These are phyloP conservation scores for Acanthosepion lycidas DNA, from an alignment of 2,888 invertebrate species.

Conservation along the genomic window DNA sequence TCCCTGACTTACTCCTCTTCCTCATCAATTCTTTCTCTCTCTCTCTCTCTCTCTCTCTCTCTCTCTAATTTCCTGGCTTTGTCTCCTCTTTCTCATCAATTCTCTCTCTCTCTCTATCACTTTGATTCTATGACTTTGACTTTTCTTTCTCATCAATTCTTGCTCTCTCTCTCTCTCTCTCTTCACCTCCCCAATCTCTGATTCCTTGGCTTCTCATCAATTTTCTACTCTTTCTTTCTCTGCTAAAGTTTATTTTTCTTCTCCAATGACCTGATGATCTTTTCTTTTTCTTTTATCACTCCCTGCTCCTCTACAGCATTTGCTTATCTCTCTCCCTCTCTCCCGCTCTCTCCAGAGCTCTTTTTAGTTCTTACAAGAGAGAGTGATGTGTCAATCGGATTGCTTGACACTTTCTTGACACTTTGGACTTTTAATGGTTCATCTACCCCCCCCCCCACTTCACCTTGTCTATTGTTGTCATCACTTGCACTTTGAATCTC, in stretches of 20 bases:
- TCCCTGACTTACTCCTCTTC: no score
- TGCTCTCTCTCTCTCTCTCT: background rate
- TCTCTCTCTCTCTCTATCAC: no score
- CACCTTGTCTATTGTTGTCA: conserved; percentile 18
- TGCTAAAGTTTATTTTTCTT: background rate
- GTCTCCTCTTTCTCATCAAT: no score
- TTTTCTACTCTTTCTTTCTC: background rate
- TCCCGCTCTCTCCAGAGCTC: no score
- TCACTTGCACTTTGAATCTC: background rate
- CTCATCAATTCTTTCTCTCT: background rate
- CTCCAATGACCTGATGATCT: background rate
- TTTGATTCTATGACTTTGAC: no score
- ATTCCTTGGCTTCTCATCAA: background rate
- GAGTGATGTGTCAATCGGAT: background rate
- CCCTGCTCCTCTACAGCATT: background rate
- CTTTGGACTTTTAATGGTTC: background rate
- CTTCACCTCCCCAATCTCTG: background rate
- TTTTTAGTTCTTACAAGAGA: background rate
- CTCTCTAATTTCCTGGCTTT: no score
- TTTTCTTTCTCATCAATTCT: background rate
- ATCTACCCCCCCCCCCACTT: background rate
- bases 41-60: background rate
- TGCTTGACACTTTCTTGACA: conserved; percentile 21
- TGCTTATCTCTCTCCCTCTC: background rate
- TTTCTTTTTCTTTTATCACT: no score